These are phyloP conservation scores for Subacronicta megacephala DNA, from an alignment of 2,888 invertebrate genomes.

Conservation along the genomic window DNA sequence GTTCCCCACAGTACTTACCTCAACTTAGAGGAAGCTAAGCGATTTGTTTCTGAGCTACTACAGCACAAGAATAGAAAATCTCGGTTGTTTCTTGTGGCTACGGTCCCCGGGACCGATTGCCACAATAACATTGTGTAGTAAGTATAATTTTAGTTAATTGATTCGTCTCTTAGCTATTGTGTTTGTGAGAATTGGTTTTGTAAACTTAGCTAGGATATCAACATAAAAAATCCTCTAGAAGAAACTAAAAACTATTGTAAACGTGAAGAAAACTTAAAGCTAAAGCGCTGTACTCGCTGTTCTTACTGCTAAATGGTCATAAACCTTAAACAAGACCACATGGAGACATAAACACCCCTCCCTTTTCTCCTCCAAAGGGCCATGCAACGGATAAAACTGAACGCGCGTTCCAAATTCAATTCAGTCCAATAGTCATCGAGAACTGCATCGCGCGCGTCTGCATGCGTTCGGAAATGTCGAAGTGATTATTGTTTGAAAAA, in stretches of 20 bases:
- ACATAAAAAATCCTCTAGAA: not conserved
- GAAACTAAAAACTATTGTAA: not conserved
- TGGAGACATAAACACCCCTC: slow-evolving; percentile 66
- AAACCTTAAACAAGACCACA: slow-evolving; percentile 52
- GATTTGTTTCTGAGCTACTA: too few species aligned
- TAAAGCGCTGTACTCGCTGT: slow-evolving; percentile 38
- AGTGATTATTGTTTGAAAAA: slow-evolving; percentile 37
- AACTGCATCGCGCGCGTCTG: slow-evolving; percentile 50
- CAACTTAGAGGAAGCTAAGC: too few species aligned
- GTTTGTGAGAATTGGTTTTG: not conserved
- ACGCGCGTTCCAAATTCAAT: slow-evolving; percentile 69
- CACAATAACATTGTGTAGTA: too few species aligned
- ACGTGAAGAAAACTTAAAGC: not conserved
- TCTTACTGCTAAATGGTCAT: slow-evolving; percentile 27
- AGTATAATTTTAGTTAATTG: too few species aligned
- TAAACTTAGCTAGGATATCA: not conserved
- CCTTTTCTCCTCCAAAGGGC: slow-evolving; percentile 50
- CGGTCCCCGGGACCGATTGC: not conserved
- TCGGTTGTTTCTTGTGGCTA: too few species aligned
- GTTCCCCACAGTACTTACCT: too few species aligned
- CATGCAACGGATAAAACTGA: slow-evolving; percentile 74
- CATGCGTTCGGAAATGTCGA: slow-evolving; percentile 44
- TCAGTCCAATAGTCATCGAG: slow-evolving; percentile 65
- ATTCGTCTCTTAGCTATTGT: too few species aligned
- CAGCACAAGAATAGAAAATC: too few species aligned